These are phyloP conservation scores for Oophaga sylvatica DNA, from an alignment of 2,797 vertebrate species.

Conservation along the genomic window DNA sequence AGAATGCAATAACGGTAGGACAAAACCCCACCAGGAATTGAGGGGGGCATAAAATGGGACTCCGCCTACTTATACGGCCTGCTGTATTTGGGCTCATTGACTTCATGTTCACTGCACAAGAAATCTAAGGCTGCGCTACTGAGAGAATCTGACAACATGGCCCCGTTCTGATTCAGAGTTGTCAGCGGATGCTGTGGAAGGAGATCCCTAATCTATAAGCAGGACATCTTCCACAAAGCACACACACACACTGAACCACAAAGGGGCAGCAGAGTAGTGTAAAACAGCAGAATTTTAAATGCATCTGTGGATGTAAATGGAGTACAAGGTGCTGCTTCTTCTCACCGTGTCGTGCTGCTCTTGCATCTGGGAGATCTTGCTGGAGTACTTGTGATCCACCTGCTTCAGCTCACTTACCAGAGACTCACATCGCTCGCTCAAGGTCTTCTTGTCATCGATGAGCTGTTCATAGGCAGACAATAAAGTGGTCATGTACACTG, in stretches of 20 bases:
- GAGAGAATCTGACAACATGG: not conserved
- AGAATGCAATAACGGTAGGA: not conserved
- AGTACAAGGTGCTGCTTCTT: not conserved
- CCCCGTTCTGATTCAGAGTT: not conserved
- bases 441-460: slow-evolving; percentile 88
- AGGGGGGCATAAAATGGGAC: not conserved
- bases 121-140: not conserved
- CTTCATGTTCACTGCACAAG: not conserved
- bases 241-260: not conserved
- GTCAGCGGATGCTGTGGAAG: not conserved
- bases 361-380: slow-evolving; percentile 87
- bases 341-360: slow-evolving; percentile 92
- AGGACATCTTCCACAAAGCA: not conserved
- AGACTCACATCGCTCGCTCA: slow-evolving; percentile 87
- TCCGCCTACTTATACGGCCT: not conserved
- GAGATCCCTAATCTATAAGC: not conserved
- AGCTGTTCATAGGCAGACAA: slow-evolving; percentile 74
- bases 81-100: not conserved
- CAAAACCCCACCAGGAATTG: not conserved
- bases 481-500: not conserved
- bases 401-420: slow-evolving; percentile 86
- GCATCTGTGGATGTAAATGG: not conserved
- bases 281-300: not conserved
- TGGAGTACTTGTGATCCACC: slow-evolving; percentile 87
- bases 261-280: not conserved